Conservation (phyloP, 2,797 vertebrate genomes). For the Melanotaenia trifasciata region DNA sequence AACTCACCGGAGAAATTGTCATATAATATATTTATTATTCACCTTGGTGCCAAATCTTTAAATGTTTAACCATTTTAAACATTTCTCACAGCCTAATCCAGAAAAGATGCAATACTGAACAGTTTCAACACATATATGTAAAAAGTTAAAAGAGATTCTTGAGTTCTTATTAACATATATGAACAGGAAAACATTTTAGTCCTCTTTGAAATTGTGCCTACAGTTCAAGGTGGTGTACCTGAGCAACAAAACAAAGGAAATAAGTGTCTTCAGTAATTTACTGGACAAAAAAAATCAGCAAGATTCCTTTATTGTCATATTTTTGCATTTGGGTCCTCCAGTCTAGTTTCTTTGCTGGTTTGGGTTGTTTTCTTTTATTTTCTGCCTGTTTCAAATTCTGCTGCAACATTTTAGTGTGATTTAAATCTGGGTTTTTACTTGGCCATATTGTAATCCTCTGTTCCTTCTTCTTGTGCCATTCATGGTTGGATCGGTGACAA, state of each 20-base stretch:
- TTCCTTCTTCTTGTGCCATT: not conserved
- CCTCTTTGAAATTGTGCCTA: no score
- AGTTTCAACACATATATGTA: no score
- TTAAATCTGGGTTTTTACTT: not conserved
- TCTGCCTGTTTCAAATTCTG: no score
- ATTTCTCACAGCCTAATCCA: no score
- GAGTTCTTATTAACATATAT: no score
- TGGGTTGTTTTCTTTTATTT: no score
- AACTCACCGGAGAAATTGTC: not conserved
- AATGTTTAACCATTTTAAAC: not conserved
- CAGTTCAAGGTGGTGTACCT: no score
- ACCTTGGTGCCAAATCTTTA: not conserved
- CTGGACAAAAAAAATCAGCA: not conserved
- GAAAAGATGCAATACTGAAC: no score
- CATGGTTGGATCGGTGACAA: not conserved
- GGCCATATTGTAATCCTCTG: not conserved
- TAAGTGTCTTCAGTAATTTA: not conserved
- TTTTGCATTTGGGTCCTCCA: not conserved
- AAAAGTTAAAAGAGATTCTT: no score
- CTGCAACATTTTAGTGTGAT: not conserved
- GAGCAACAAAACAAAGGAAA: no score
- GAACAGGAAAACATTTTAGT: no score
- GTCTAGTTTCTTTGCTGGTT: not conserved
- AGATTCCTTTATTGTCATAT: no score
- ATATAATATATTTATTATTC: not conserved